phyloP scores from a whole-genome alignment of 2,797 vertebrate species.

The Sebastiscus albofasciatus region DNA sequence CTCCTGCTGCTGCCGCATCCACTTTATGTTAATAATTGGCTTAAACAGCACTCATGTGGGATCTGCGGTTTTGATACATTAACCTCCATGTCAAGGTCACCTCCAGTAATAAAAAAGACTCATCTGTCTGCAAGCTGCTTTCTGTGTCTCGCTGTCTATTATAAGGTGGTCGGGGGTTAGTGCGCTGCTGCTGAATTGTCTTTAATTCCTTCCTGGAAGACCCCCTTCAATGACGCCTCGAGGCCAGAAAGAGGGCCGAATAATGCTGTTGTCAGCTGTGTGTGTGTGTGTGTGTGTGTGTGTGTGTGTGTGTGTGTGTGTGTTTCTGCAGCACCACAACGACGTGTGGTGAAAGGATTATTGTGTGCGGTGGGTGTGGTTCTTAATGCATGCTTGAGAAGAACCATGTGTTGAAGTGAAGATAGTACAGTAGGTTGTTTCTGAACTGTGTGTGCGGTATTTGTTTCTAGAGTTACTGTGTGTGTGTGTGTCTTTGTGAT shows the following conservation, averaged over 20 bases:
- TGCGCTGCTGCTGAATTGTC: conserved; percentile 27
- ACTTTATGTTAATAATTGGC: conserved; percentile 58
- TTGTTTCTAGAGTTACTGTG: conserved; percentile 21
- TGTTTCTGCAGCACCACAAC: conserved; percentile 15
- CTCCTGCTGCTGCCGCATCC: conserved; percentile 24
- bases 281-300: not conserved
- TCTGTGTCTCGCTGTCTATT: conserved; percentile 17
- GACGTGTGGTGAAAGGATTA: conserved; percentile 37
- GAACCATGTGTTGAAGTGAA: conserved; percentile 60
- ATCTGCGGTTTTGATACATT: conserved; percentile 51
- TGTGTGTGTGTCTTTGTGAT: conserved; percentile 36
- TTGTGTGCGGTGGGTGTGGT: conserved; percentile 59
- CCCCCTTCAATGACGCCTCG: conserved; percentile 9
- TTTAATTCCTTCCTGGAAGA: conserved; percentile 51
- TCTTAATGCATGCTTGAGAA: conserved; percentile 46
- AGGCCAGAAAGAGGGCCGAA: conserved; percentile 23
- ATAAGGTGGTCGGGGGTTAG: not conserved
- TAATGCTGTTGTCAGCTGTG: conserved; percentile 19
- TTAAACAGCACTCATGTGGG: conserved; percentile 27
- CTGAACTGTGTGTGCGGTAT: conserved; percentile 19
- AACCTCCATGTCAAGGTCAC: conserved; percentile 58
- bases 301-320: not conserved
- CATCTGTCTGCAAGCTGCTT: conserved; percentile 51
- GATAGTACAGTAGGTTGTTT: conserved; percentile 44
- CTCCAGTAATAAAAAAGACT: conserved; percentile 46